Base-by-base conservation (phyloP, 2,113 vertebrate genomes). In the Oostethus manadensis region DNA sequence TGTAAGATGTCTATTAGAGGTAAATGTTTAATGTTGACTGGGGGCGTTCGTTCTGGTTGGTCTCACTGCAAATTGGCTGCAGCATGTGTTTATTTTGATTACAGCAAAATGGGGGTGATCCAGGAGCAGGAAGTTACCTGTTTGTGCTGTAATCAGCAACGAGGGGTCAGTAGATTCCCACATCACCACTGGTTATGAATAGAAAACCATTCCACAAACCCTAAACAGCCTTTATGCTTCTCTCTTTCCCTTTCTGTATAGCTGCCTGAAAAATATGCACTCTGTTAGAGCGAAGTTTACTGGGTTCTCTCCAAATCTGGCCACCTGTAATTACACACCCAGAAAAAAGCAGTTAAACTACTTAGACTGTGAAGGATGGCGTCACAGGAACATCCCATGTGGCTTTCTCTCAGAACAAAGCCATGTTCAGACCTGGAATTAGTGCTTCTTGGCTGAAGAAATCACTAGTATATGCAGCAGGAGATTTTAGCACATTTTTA, bases 81-180 rank as follows among this genome's bases (percentile, higher is more conserved):
- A n/a, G 42, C 1, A n/a, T 56, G 23, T 61, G 51, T 80, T 80
- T 84, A 69, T 85, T 87, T 84, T 70, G 58, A 53, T 68, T 71
- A 17, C 49, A 65, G 49, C 68, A n/a, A 44, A 57, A 23, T 58
- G 69, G 62, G 58, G 71, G 67, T 70, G 68, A 80, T 76, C 60
- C 46, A 40, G 55, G 55, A 65, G 71, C 76, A 82, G 83, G 84
- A 86, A 80, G 70, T 86, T 76, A 80, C 74, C 76, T 51, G 55
- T 58, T 49, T 14, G 40, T 66, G 60, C 35, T 20, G 51, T 70
- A 74, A 60, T 76, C 69, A 74, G 61, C 59, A 56, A 64, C 51
- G 60, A 64, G 59, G 54, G 83, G 81, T 86, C 85, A 73, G 15
- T 53, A 54, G 35, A 76, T 86, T 88, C 86, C 77, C 86, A 88